Evolutionary conservation across 2,113 vertebrate genomes (phyloP).

Genomic region (Budorcas taxicolor): DNA sequence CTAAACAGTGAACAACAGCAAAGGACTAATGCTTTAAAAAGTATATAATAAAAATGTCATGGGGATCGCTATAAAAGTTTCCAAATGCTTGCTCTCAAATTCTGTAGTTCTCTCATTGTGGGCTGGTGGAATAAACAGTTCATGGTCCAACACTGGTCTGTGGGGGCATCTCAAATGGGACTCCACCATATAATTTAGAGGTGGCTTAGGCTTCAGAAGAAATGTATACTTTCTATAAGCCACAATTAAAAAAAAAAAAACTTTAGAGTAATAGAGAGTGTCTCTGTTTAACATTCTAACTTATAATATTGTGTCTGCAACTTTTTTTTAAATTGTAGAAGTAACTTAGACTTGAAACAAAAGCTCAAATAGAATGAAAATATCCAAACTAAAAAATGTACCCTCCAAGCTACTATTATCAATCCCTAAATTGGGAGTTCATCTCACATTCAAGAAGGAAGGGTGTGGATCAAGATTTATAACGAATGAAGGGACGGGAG

Average conservation of each 20-base stretch:
- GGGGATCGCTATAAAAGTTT: not conserved
- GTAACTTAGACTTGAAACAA: conserved; percentile 26
- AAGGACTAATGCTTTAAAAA: not conserved
- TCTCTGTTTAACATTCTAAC: conserved; percentile 12
- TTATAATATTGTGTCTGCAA: conserved; percentile 3
- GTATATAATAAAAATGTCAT: not conserved
- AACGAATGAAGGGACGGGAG: not conserved
- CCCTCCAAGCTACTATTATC: not conserved
- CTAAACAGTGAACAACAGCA: not conserved
- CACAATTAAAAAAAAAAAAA: not conserved
- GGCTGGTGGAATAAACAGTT: not conserved
- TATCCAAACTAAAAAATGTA: not conserved
- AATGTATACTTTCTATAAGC: conserved; percentile 5
- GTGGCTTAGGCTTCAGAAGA: conserved; percentile 20
- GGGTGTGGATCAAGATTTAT: not conserved
- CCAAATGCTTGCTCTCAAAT: not conserved
- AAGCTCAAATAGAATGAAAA: not conserved
- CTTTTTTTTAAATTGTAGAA: conserved; percentile 19
- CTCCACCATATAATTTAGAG: conserved; percentile 11
- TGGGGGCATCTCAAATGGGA: not conserved
- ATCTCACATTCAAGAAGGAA: not conserved
- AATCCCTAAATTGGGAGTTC: not conserved
- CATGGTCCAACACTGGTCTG: not conserved
- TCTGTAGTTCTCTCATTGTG: not conserved
- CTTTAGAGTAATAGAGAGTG: conserved; percentile 25